These are phyloP conservation scores for Pangasianodon gigas DNA, from an alignment of 2,113 vertebrate species.

Conservation along the genomic window DNA sequence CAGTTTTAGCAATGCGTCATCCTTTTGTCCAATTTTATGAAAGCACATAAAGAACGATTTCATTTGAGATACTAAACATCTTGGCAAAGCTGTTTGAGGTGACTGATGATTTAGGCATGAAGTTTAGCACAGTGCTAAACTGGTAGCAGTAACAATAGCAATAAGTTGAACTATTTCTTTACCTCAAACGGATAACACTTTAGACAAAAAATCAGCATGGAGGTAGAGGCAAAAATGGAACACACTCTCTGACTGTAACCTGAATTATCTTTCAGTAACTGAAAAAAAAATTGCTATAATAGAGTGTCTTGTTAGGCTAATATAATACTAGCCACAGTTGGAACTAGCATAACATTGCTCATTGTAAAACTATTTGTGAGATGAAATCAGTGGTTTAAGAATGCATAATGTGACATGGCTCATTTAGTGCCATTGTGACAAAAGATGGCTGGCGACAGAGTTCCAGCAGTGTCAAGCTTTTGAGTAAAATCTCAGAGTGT, in stretches of 20 bases:
- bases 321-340: not conserved
- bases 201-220: not conserved
- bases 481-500: not conserved
- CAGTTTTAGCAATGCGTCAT: not conserved
- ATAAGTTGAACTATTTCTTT: not conserved
- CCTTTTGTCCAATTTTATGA: not conserved
- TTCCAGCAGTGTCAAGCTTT: not conserved
- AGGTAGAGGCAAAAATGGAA: not conserved
- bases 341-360: not conserved
- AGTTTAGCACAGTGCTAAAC: not conserved
- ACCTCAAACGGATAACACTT: not conserved
- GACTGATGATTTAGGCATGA: not conserved
- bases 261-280: not conserved
- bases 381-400: not conserved
- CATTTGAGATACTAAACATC: not conserved
- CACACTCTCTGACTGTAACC: not conserved
- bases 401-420: not conserved
- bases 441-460: not conserved
- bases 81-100: not conserved
- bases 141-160: not conserved
- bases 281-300: not conserved
- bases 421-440: not conserved
- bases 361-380: not conserved
- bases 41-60: not conserved
- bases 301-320: not conserved